These are phyloP conservation scores for Siniperca scherzeri DNA, from an alignment of 2,797 vertebrate species.

Conservation along the genomic window DNA sequence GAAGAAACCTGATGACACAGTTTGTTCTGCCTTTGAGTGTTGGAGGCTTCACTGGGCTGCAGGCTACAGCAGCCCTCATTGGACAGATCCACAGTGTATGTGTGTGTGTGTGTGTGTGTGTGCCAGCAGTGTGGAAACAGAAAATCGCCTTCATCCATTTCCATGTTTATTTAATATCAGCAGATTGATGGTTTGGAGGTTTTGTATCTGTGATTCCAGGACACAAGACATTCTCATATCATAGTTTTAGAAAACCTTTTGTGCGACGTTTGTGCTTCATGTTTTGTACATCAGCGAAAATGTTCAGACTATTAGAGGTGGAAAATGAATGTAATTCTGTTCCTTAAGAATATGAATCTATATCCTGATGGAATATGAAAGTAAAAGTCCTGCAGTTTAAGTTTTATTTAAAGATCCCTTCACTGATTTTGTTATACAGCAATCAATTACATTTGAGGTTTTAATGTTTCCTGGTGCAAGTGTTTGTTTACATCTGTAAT, in stretches of 20 bases:
- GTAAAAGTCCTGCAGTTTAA: no score
- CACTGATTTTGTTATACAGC: no score
- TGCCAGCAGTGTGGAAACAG: slow-evolving; percentile 69
- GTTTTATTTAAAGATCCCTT: no score
- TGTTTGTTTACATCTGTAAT: no score
- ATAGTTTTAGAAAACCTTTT: not conserved
- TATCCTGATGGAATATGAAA: no score
- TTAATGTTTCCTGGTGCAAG: no score
- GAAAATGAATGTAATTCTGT: no score
- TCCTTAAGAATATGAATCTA: no score
- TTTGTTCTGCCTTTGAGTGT: slow-evolving; percentile 13
- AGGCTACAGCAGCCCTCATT: slow-evolving; percentile 40
- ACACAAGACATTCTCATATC: not conserved
- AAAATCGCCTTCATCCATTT: slow-evolving; percentile 18
- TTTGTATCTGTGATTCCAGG: slow-evolving; percentile 14
- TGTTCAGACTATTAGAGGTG: not conserved
- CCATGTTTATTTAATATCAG: slow-evolving; percentile 58
- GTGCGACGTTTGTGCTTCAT: not conserved
- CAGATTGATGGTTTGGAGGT: slow-evolving; percentile 48
- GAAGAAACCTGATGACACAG: slow-evolving; percentile 1
- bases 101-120: slow-evolving; percentile 20
- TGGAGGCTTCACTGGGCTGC: slow-evolving; percentile 20
- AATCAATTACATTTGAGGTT: no score
- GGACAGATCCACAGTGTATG: not conserved
- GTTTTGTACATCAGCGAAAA: no score